A percentile compares a stretch with the other conserved stretches of the same genome.
These are phyloP conservation scores for Thereuonema tuberculata DNA, from an alignment of 1,140 invertebrate species.

Conservation along the genomic window DNA sequence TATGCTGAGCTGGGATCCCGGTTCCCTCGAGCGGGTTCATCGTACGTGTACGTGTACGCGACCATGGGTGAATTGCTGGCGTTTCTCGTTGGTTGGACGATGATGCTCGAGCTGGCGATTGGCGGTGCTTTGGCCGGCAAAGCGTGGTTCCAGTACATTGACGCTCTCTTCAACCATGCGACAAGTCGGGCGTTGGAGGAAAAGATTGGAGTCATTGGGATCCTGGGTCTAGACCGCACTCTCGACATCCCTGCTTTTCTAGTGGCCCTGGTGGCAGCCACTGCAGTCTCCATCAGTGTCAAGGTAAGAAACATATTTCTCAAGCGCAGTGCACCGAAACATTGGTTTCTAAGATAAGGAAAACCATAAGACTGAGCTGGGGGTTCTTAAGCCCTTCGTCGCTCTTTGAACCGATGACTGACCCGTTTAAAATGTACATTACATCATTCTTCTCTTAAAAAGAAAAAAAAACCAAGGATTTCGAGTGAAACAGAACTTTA, in stretches of 20 bases:
- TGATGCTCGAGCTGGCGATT: not conserved
- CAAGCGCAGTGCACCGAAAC: too few relatives aligned
- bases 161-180: conserved; percentile 4
- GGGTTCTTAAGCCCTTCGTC: too few relatives aligned
- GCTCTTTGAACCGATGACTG: too few relatives aligned
- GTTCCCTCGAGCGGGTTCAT: conserved; percentile 35
- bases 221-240: conserved; percentile 6
- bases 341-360: too few relatives aligned
- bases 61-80: conserved; percentile 36
- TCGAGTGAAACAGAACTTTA: too few relatives aligned
- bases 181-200: not conserved
- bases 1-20: conserved; percentile 37
- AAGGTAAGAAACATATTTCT: too few relatives aligned
- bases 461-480: too few relatives aligned
- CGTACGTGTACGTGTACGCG: conserved; percentile 37
- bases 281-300: not conserved
- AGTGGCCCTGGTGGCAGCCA: not conserved
- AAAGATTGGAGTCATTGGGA: conserved; percentile 2
- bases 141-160: conserved; percentile 14
- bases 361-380: too few relatives aligned
- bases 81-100: conserved; percentile 31
- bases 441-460: too few relatives aligned
- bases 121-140: conserved; percentile 13
- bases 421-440: too few relatives aligned
- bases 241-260: conserved; percentile 9